A percentile compares a stretch with the other conserved stretches of the same genome.
Conservation (phyloP, 2,113 vertebrate genomes). For the Mirounga angustirostris region DNA sequence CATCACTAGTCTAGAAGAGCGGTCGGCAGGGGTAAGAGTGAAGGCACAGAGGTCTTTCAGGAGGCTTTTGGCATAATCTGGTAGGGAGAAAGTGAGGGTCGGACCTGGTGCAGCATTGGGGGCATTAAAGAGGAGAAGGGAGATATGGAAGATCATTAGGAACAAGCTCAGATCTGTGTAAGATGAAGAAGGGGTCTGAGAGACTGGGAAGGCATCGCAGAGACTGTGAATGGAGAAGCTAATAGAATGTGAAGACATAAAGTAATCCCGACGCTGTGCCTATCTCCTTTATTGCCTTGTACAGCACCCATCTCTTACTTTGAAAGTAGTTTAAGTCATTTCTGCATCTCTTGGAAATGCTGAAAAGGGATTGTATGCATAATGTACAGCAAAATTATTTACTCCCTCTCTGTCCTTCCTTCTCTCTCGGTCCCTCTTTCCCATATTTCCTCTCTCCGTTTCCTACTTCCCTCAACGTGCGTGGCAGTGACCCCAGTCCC, state of each 20-base stretch:
- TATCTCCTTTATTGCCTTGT: neutral
- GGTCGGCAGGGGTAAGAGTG: rapidly evolving
- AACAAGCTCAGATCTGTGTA: neutral
- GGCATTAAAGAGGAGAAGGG: neutral
- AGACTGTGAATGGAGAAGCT: neutral
- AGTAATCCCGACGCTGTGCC: neutral
- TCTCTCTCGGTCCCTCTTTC: too few relatives aligned
- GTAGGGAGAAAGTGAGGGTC: neutral
- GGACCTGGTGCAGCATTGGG: too few relatives aligned
- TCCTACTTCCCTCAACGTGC: too few relatives aligned
- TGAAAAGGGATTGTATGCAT: neutral
- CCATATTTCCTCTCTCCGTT: neutral
- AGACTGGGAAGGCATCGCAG: neutral
- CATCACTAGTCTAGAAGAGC: neutral
- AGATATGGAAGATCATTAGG: neutral
- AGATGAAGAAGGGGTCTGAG: neutral
- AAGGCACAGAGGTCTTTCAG: neutral
- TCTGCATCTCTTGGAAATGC: neutral
- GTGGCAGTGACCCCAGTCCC: neutral
- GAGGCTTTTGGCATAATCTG: neutral
- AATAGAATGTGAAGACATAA: neutral
- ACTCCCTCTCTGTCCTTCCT: neutral
- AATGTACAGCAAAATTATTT: neutral
- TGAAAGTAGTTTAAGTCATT: neutral
- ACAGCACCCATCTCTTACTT: neutral